phyloP scores from a whole-genome alignment of 2,888 invertebrate species.

The Lissocephala sabroskyi region DNA sequence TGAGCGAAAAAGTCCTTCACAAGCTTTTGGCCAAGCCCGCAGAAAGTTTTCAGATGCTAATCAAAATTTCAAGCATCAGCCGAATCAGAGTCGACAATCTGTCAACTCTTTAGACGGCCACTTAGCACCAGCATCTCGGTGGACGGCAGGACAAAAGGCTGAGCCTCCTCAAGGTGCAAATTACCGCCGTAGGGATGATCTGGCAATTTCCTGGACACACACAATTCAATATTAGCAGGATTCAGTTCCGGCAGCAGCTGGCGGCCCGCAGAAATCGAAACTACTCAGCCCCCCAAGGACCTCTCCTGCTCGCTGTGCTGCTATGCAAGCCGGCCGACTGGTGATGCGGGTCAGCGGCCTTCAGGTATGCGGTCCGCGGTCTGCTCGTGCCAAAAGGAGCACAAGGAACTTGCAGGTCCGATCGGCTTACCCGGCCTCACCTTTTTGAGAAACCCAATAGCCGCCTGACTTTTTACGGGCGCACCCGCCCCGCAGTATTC shows the following conservation, averaged over 20 bases:
- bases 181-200: conserved; percentile 49
- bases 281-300: conserved; percentile 12
- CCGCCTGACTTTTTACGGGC: conserved; percentile 45
- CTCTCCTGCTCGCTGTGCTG: conserved; percentile 12
- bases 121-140: conserved; percentile 41
- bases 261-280: conserved; percentile 40
- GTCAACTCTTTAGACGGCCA: conserved; percentile 51
- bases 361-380: conserved; percentile 32
- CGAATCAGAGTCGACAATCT: conserved; percentile 50
- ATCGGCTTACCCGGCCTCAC: conserved; percentile 47
- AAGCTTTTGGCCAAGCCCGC: conserved; percentile 23
- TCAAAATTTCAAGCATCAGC: conserved; percentile 42
- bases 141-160: conserved; percentile 24
- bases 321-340: conserved; percentile 24
- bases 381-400: conserved; percentile 60
- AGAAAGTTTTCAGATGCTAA: no score
- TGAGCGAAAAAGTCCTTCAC: conserved; percentile 2
- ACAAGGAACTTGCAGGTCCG: conserved; percentile 34
- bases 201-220: conserved; percentile 18
- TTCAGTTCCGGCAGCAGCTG: conserved; percentile 25
- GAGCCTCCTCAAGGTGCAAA: conserved; percentile 52
- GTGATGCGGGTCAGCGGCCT: conserved; percentile 4
- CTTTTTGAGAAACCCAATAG: conserved; percentile 40
- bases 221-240: conserved; percentile 28
- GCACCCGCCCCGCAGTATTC: conserved; percentile 39